Base-by-base conservation (phyloP, 2,113 vertebrate species). In the Phainopepla nitens region DNA sequence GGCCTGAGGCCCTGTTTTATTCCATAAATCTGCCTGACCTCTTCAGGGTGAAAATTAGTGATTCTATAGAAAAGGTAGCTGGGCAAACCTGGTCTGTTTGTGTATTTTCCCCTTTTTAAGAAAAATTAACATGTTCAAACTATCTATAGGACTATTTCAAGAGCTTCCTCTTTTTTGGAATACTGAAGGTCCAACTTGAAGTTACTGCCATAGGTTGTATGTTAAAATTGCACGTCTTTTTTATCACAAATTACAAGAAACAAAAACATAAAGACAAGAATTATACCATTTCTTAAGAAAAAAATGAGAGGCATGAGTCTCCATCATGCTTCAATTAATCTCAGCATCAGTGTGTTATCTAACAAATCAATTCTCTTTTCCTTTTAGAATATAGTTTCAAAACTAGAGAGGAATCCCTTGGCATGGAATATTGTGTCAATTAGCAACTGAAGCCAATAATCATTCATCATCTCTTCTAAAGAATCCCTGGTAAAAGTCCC, bases 21-120 rank as follows among this genome's bases (percentile, higher is more conserved):
- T 97, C 90, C 83, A 97, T 92, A 97, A 97, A 97, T 97, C 97
- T 97, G 65, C 75, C 93, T 89, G 91, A 93, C 71, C 93, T 91
- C 88, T 95, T 85, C 84, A 65, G 87, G 50, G 62, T 80, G 75
- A 81, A 96, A 95, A 87, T 76, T 29, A 20, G 41, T 45, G 42
- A 70, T 94, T 81, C 29, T 75, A 58, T 27, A 61, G 86, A 78
- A 78, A 64, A 96, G 45, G 78, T 62, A 94, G 47, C 20, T 66
- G 36, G 22, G 51, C 23, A 95, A 88, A 45, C 81, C 78, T 96
- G 79, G 29, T 87, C 27, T 78, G 28, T 61, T 81, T 33, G 28
- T 57, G 39, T 49, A 61, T 66, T 92, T 90, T 58, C 41, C 51
- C 28, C 17, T 58, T 82, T 90, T 39, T 20, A 7, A 16, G 36